These are phyloP conservation scores for Perizoma flavofasciatum DNA, from an alignment of 2,888 invertebrate genomes.

Conservation along the genomic window DNA sequence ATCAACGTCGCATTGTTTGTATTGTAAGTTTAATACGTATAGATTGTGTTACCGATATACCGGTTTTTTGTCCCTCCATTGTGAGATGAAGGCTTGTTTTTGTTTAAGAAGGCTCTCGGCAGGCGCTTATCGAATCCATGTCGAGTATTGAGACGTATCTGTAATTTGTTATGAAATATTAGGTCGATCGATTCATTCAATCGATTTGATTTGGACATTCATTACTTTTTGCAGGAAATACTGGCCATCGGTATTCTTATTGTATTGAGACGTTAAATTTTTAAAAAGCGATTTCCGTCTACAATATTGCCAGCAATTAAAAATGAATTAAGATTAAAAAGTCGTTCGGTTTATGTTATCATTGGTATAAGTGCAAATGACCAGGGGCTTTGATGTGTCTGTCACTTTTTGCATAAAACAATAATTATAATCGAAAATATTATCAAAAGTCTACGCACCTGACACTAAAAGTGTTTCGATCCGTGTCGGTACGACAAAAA, in stretches of 20 bases:
- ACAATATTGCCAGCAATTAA: slow-evolving; percentile 40
- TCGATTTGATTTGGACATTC: slow-evolving; percentile 34
- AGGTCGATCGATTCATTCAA: slow-evolving; percentile 52
- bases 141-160: slow-evolving; percentile 63
- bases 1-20: slow-evolving; percentile 82
- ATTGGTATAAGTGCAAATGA: slow-evolving; percentile 44
- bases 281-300: slow-evolving; percentile 20
- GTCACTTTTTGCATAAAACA: slow-evolving; percentile 57
- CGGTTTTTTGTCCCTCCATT: slow-evolving; percentile 64
- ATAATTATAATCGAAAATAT: slow-evolving; percentile 53
- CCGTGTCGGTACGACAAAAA: slow-evolving; percentile 56
- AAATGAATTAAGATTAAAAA: slow-evolving; percentile 47
- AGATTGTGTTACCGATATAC: slow-evolving; percentile 83
- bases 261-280: slow-evolving; percentile 28
- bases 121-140: slow-evolving; percentile 53
- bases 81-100: slow-evolving; percentile 65
- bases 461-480: slow-evolving; percentile 53
- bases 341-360: slow-evolving; percentile 34
- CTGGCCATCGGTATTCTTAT: slow-evolving; percentile 22
- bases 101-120: slow-evolving; percentile 55
- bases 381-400: slow-evolving; percentile 47
- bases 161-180: slow-evolving; percentile 71
- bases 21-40: slow-evolving; percentile 79
- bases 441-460: slow-evolving; percentile 57
- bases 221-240: slow-evolving; percentile 27